phyloP scores from a whole-genome alignment of 2,797 vertebrate genomes.

The Acanthurus tractus region DNA sequence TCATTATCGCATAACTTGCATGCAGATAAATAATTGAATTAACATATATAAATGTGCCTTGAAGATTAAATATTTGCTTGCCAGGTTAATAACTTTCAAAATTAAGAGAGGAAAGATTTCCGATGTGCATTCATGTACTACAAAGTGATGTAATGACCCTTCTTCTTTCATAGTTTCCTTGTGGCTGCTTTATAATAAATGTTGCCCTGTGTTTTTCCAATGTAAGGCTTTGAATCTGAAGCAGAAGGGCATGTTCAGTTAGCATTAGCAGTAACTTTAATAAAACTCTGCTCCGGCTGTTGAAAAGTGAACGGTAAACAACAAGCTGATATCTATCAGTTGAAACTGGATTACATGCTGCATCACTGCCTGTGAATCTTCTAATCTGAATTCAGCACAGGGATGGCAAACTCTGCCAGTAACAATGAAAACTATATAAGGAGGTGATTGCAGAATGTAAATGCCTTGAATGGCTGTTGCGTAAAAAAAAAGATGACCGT shows the following conservation, averaged over 20 bases:
- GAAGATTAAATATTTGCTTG: too few species aligned
- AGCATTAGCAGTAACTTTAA: not conserved
- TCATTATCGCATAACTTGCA: too few species aligned
- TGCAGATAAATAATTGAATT: too few species aligned
- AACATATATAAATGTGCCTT: too few species aligned
- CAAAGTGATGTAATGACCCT: too few species aligned
- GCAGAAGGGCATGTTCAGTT: not conserved
- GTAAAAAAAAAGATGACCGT: not conserved
- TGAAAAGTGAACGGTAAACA: not conserved
- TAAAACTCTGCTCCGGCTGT: too few species aligned
- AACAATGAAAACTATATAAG: not conserved
- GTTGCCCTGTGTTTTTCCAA: not conserved
- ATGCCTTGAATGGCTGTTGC: not conserved
- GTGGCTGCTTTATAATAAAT: not conserved
- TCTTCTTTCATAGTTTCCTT: not conserved
- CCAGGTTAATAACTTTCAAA: too few species aligned
- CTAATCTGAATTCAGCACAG: not conserved
- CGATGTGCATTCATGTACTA: too few species aligned
- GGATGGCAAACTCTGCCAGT: too few species aligned
- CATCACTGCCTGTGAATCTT: not conserved
- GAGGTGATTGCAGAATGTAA: not conserved
- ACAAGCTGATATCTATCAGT: not conserved
- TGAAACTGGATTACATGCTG: not conserved
- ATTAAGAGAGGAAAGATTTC: too few species aligned
- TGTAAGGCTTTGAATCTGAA: not conserved